A percentile compares a stretch with the other conserved stretches of the same genome.
Evolutionary conservation across 2,888 invertebrate species (phyloP).

Genomic region (Phalangium opilio): DNA sequence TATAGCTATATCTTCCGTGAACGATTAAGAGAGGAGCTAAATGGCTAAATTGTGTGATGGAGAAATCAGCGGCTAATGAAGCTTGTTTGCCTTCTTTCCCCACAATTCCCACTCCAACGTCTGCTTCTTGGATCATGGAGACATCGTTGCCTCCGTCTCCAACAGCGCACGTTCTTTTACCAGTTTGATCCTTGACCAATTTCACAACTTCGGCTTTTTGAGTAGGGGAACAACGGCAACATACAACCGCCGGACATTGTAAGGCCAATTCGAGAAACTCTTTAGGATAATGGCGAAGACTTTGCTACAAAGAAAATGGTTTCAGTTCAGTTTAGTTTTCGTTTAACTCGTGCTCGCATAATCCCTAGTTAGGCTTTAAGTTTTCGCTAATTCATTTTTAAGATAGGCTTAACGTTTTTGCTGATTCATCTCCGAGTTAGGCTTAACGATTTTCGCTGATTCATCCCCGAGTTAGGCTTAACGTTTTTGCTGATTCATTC

Average conservation of each 20-base stretch:
- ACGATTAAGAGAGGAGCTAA: conserved; percentile 65
- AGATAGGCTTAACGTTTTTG: no score
- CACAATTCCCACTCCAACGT: conserved; percentile 62
- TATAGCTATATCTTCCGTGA: conserved; percentile 76
- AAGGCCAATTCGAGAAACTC: conserved; percentile 58
- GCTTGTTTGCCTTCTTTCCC: conserved; percentile 48
- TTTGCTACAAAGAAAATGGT: conserved; percentile 36
- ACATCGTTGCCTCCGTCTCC: conserved; percentile 55
- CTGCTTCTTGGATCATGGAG: conserved; percentile 45
- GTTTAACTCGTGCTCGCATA: no score
- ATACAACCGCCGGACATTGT: conserved; percentile 54
- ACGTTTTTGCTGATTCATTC: no score
- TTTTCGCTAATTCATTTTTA: no score
- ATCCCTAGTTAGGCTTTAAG: no score
- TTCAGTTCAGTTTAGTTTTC: no score
- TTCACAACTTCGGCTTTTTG: conserved; percentile 53
- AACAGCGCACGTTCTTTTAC: conserved; percentile 31
- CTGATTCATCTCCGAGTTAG: no score
- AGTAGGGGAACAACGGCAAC: conserved; percentile 56
- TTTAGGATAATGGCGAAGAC: conserved; percentile 51
- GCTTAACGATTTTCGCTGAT: no score
- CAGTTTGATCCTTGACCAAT: conserved; percentile 46
- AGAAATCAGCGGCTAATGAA: conserved; percentile 93
- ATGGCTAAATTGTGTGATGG: conserved; percentile 72
- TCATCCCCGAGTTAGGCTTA: no score